Evolutionary conservation across 2,113 vertebrate genomes (phyloP), one percentile per base, ranked within the genome.

Genomic region (Malurus melanocephalus): DNA sequence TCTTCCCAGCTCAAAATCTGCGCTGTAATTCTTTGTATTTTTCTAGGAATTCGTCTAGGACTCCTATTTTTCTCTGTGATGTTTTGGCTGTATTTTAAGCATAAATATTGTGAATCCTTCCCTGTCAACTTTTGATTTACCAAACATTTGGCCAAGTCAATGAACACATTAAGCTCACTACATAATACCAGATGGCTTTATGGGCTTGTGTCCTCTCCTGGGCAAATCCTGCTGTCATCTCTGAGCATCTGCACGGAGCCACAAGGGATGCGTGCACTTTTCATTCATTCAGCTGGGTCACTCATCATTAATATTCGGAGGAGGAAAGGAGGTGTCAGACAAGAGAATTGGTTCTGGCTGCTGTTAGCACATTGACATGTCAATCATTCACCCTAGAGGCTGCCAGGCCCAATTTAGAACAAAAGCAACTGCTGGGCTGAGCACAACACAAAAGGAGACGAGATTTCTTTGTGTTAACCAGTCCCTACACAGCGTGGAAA

Each of bases 341-440:
- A 40, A 79, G 78, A 90, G 90, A 91, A 85, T 82, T 89, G 64
- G 76, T 85, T 78, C 80, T 87, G 93, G 88, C 91, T 93, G 83
- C 78, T 92, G 74, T 93, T 93, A 95, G 93, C 60, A 86, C 72
- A 83, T 28, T 83, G 88, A 56, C 35, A 48, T 85, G 87, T 92
- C 94, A 95, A 51, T 88, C 87, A 91, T 68, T 92, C 91, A 80
- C 78, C 77, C 89, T 79, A 76, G 78, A 95, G 85, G 72, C 85
- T 97, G 82, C 93, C 85, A 91, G 82, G 51, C 61, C 84, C 89
- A 81, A 91, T 95, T 95, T 95, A 89, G 69, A 86, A 94, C 87
- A 96, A 85, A 87, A 92, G 80, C 84, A 89, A 80, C 76, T 90
- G 90, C 92, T 92, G 90, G 85, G 86, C 67, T 92, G 57, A 60